These are phyloP conservation scores for Hyppa rectilinea DNA, from an alignment of 2,888 invertebrate species.

Conservation along the genomic window DNA sequence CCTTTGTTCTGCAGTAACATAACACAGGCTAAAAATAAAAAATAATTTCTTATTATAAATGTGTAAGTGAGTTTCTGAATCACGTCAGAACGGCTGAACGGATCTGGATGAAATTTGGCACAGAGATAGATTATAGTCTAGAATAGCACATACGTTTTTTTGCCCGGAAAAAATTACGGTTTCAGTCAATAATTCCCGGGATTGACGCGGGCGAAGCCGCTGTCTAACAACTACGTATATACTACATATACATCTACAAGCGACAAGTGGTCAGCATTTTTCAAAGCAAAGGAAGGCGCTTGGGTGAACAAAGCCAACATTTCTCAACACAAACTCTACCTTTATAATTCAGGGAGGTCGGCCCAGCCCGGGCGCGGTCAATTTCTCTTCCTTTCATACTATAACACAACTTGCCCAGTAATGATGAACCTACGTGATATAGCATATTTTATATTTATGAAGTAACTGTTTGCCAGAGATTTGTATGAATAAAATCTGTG, in stretches of 20 bases:
- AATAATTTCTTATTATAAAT: too few relatives aligned
- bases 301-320: slow-evolving; percentile 41
- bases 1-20: too few relatives aligned
- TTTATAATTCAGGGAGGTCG: slow-evolving; percentile 37
- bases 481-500: not conserved
- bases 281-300: not conserved
- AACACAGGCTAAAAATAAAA: too few relatives aligned
- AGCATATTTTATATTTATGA: slow-evolving; percentile 6
- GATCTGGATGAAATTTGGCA: too few relatives aligned
- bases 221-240: not conserved
- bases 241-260: not conserved
- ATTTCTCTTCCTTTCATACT: slow-evolving; percentile 29
- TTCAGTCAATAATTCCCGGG: too few relatives aligned
- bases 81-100: too few relatives aligned
- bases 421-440: slow-evolving; percentile 24
- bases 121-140: too few relatives aligned
- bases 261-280: slow-evolving; percentile 14
- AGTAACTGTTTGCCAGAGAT: not conserved
- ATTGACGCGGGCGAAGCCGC: too few relatives aligned
- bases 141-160: too few relatives aligned
- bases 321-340: slow-evolving; percentile 24
- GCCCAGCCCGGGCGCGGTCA: slow-evolving; percentile 27
- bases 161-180: too few relatives aligned
- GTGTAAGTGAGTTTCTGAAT: too few relatives aligned
- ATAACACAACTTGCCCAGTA: slow-evolving; percentile 2